Conservation (phyloP, 2,113 vertebrate genomes). For the Panthera leo region DNA sequence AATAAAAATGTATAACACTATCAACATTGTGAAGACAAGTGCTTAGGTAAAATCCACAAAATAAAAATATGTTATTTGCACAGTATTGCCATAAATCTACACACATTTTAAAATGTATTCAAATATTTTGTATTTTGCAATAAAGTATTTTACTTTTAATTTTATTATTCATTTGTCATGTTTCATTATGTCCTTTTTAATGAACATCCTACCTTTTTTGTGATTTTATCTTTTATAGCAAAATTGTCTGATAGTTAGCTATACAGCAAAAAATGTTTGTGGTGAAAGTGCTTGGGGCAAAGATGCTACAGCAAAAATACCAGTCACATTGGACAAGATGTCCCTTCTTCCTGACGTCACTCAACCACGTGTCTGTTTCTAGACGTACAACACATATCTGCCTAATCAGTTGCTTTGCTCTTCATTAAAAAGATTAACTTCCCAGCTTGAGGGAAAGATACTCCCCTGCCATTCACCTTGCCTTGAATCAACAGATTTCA, state of each 20-base stretch:
- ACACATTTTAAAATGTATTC: not conserved
- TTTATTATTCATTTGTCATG: not conserved
- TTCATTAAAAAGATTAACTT: not conserved
- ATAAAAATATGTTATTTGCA: not conserved
- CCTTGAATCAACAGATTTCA: not conserved
- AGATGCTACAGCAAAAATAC: not conserved
- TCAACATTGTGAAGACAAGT: not conserved
- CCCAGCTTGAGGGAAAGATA: not conserved
- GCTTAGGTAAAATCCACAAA: not conserved
- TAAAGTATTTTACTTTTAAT: not conserved
- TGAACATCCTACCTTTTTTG: not conserved
- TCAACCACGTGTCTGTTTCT: not conserved
- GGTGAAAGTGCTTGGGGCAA: not conserved
- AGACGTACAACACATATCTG: not conserved
- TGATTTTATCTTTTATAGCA: not conserved
- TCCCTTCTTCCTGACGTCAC: not conserved
- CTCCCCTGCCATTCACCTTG: fast-evolving
- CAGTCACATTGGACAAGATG: not conserved
- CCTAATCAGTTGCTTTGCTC: not conserved
- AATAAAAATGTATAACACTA: not conserved
- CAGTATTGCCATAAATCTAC: not conserved
- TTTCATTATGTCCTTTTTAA: not conserved
- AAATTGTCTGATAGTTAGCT: not conserved
- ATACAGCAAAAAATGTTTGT: not conserved
- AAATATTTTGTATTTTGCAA: not conserved